These are phyloP conservation scores for Tinea semifulvella DNA, from an alignment of 2,888 invertebrate genomes.

Conservation along the genomic window DNA sequence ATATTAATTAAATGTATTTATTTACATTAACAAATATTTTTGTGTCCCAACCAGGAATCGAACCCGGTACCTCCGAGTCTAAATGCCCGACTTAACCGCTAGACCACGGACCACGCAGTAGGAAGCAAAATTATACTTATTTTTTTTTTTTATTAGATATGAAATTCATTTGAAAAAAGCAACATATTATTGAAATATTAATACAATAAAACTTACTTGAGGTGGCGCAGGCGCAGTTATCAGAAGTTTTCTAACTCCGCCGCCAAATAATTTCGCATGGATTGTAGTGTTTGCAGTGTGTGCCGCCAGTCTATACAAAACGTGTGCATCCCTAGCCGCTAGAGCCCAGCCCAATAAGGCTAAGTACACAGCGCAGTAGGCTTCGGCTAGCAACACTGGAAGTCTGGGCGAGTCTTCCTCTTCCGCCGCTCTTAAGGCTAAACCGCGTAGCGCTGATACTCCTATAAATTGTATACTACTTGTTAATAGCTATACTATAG, in stretches of 20 bases:
- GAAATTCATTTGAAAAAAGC: no score
- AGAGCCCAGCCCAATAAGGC: conserved; percentile 93
- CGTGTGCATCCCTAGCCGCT: conserved; percentile 92
- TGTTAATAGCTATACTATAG: no score
- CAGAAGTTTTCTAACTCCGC: conserved; percentile 86
- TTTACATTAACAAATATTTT: no score
- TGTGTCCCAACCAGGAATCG: no score
- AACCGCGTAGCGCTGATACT: conserved; percentile 89
- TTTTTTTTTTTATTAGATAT: no score
- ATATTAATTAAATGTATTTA: no score
- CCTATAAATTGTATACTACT: conserved; percentile 41
- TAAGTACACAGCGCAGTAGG: conserved; percentile 92
- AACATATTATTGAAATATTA: no score
- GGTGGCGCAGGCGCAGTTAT: conserved; percentile 75
- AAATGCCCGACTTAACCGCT: no score
- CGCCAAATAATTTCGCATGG: conserved; percentile 88
- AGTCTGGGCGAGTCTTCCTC: conserved; percentile 92
- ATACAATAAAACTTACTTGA: conserved; percentile 37
- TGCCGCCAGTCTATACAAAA: conserved; percentile 86
- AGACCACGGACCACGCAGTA: no score
- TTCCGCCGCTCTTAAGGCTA: conserved; percentile 93
- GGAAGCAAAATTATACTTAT: no score
- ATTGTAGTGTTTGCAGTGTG: conserved; percentile 80
- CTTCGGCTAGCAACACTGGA: conserved; percentile 90
- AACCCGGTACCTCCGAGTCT: no score